Evolutionary conservation across 2,888 invertebrate genomes (phyloP).

Genomic region (Subacronicta megacephala): DNA sequence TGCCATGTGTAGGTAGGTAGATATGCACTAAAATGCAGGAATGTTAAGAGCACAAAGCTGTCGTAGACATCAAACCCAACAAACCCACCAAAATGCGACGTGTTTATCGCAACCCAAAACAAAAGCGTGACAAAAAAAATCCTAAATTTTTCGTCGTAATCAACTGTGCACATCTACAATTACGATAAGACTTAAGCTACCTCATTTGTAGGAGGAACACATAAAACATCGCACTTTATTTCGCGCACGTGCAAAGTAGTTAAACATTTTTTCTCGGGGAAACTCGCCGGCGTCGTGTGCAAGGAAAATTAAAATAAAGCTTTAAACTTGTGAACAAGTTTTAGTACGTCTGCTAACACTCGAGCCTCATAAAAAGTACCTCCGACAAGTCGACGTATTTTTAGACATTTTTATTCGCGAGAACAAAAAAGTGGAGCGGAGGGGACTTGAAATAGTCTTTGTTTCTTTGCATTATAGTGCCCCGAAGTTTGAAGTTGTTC

Average conservation of each 20-base stretch:
- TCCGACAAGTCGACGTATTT: constrained; percentile 75
- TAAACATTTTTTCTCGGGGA: constrained; percentile 70
- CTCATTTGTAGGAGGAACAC: constrained; percentile 60
- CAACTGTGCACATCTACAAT: constrained; percentile 39
- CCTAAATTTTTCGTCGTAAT: constrained; percentile 34
- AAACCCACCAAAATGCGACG: background rate
- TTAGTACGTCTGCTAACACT: constrained; percentile 78
- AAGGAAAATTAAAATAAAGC: constrained; percentile 87
- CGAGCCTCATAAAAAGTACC: constrained; percentile 76
- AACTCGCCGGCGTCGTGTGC: constrained; percentile 66
- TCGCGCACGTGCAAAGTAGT: constrained; percentile 77
- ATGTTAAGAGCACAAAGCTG: too few species aligned
- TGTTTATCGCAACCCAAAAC: background rate
- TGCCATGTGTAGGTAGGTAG: too few species aligned
- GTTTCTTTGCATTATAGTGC: constrained; percentile 68
- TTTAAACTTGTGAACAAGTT: constrained; percentile 83
- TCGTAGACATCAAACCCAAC: too few species aligned
- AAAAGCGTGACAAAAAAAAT: constrained; percentile 4
- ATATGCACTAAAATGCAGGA: too few species aligned
- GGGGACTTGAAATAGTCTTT: constrained; percentile 62
- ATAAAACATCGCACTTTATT: constrained; percentile 78
- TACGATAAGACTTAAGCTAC: constrained; percentile 59
- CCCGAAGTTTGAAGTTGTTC: constrained; percentile 37
- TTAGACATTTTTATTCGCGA: constrained; percentile 77
- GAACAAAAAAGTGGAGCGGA: constrained; percentile 56